A percentile compares a stretch with the other conserved stretches of the same genome.
Evolutionary conservation across 2,797 vertebrate species (phyloP).

Genomic region (Parambassis ranga): DNA sequence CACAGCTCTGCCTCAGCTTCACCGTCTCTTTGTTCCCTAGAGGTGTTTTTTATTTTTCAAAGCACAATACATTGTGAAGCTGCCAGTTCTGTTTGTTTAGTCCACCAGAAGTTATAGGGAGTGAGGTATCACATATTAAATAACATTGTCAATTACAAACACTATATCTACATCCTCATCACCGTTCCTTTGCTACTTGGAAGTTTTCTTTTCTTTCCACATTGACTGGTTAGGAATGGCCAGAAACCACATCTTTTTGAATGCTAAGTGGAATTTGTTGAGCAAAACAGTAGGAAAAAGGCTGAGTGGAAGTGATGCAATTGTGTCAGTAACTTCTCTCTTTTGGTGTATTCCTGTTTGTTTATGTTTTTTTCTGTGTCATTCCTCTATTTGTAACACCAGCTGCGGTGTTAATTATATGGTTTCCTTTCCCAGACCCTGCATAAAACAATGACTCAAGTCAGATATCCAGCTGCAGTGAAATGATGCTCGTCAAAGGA

Average conservation of each 20-base stretch:
- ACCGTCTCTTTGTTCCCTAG: not conserved
- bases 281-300: not conserved
- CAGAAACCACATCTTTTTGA: not conserved
- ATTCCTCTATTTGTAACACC: not conserved
- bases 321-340: not conserved
- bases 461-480: conserved; percentile 13
- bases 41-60: not conserved
- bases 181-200: too few relatives aligned
- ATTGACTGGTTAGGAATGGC: not conserved
- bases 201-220: not conserved
- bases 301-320: not conserved
- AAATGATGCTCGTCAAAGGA: conserved; percentile 37
- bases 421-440: conserved; percentile 7
- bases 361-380: not conserved
- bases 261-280: too few relatives aligned
- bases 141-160: too few relatives aligned
- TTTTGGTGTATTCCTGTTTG: not conserved
- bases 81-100: not conserved
- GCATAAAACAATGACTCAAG: conserved; percentile 9
- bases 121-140: too few relatives aligned
- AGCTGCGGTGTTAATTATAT: conserved; percentile 26
- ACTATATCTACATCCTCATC: too few relatives aligned
- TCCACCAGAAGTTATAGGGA: too few relatives aligned
- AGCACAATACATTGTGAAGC: not conserved
- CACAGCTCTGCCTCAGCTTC: not conserved